These are phyloP conservation scores for Schrankia costaestrigalis DNA, from an alignment of 2,888 invertebrate species.

Conservation along the genomic window DNA sequence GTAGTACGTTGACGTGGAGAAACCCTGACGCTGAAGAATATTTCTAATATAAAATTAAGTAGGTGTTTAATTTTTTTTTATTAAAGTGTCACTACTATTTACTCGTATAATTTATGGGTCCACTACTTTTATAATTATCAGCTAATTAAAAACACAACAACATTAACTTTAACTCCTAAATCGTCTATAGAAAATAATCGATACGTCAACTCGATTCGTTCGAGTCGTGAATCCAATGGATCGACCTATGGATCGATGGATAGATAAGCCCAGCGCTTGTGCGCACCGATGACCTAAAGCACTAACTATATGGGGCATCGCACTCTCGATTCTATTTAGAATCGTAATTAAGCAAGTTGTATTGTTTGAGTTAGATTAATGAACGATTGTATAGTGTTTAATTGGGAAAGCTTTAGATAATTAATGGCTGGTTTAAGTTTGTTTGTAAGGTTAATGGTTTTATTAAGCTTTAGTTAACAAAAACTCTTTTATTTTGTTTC, in stretches of 20 bases:
- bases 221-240: conserved; percentile 48
- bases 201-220: conserved; percentile 44
- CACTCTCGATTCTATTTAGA: conserved; percentile 50
- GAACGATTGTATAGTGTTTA: conserved; percentile 36
- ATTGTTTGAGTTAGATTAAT: conserved; percentile 46
- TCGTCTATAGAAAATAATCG: conserved; percentile 33
- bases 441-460: too few species aligned
- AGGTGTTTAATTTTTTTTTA: too few species aligned
- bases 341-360: conserved; percentile 64
- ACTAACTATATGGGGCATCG: conserved; percentile 73
- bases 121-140: not conserved
- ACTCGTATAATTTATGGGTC: too few species aligned
- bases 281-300: conserved; percentile 63
- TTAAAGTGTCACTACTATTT: too few species aligned
- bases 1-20: too few species aligned
- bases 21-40: too few species aligned
- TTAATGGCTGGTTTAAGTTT: too few species aligned
- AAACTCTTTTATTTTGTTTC: too few species aligned
- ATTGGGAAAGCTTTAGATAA: conserved; percentile 30
- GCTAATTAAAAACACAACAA: not conserved
- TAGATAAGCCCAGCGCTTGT: conserved; percentile 41
- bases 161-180: conserved; percentile 2
- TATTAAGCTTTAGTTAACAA: too few species aligned
- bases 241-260: conserved; percentile 50
- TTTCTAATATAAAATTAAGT: too few species aligned